phyloP scores from a whole-genome alignment of 2,113 vertebrate genomes.

The Podarcis cretensis region DNA sequence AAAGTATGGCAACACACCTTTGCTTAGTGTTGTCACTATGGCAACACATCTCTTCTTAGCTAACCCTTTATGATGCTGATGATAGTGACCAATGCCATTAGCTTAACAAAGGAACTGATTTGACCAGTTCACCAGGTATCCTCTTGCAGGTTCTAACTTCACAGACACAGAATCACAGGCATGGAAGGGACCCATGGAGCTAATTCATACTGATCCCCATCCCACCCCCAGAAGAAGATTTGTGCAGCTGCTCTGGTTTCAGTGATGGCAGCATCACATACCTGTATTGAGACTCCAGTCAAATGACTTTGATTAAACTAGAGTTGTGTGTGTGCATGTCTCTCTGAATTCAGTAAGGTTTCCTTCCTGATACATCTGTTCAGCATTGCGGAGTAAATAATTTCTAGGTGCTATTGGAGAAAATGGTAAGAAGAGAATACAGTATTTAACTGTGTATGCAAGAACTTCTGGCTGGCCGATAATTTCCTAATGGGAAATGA shows the following conservation, averaged over 20 bases:
- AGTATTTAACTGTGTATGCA: not conserved
- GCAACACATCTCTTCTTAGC: no score
- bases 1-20: no score
- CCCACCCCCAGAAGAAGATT: not conserved
- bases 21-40: no score
- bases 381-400: not conserved
- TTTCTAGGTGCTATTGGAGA: not conserved
- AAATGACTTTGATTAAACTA: not conserved
- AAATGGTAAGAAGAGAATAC: not conserved
- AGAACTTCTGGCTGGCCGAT: conserved; percentile 21
- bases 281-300: not conserved
- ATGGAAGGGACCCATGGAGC: no score
- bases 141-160: no score
- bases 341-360: not conserved
- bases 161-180: no score
- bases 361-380: not conserved
- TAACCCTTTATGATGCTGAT: no score
- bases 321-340: not conserved
- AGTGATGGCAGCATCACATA: not conserved
- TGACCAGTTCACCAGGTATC: no score
- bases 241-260: not conserved
- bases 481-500: not conserved
- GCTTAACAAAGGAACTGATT: no score
- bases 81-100: no score
- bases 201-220: no score